Evolutionary conservation across 2,888 invertebrate genomes (phyloP).

Genomic region (Pristionchus fissidentatus): DNA sequence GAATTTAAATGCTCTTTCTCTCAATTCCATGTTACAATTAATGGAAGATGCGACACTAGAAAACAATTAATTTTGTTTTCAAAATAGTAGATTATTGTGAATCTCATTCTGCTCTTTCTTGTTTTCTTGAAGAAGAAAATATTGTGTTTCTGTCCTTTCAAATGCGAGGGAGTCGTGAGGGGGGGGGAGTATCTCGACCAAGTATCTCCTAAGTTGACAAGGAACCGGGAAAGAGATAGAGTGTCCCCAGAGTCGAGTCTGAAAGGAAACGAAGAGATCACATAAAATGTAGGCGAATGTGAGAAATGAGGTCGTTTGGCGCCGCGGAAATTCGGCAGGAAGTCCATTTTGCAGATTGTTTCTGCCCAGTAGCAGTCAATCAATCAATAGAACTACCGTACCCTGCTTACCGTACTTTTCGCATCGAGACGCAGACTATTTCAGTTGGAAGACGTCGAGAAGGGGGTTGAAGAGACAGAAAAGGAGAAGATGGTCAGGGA

Average conservation of each 20-base stretch:
- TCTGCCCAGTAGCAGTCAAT: not conserved
- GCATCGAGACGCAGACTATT: no score
- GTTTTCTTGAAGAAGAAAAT: no score
- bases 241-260: not conserved
- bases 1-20: no score
- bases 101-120: no score
- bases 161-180: not conserved
- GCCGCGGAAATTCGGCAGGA: not conserved
- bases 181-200: not conserved
- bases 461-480: not conserved
- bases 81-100: no score
- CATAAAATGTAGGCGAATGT: not conserved
- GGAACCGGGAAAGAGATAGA: not conserved
- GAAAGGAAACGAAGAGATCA: not conserved
- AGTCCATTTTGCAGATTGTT: not conserved
- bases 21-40: no score
- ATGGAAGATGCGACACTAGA: no score
- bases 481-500: conserved; percentile 31
- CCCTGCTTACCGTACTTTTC: no score
- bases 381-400: no score
- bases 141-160: no score
- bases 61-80: no score
- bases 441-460: conserved; percentile 25
- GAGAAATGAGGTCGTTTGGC: not conserved
- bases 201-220: conserved; percentile 21